A percentile compares a stretch with the other conserved stretches of the same genome.
Evolutionary conservation across 1,140 invertebrate genomes (phyloP).

Genomic region (Platorchestia sp.): DNA sequence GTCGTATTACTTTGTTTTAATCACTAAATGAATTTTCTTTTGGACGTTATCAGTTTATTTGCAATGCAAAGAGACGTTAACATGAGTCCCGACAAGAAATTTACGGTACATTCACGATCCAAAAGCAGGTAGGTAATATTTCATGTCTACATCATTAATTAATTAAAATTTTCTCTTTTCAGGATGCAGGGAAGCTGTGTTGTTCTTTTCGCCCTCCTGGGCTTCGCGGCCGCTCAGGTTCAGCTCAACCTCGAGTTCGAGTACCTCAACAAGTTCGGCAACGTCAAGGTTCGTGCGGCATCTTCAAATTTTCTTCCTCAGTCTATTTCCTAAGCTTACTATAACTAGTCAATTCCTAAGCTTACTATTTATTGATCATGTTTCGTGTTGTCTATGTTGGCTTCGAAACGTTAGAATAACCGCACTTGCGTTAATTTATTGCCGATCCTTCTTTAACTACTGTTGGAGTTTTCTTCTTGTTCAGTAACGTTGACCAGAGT

Average conservation of each 20-base stretch:
- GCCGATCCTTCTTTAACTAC: too few species aligned
- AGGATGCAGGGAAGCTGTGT: conserved; percentile 9
- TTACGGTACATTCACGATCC: neutral
- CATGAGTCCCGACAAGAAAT: neutral
- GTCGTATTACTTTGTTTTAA: neutral
- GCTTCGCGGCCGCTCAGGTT: neutral
- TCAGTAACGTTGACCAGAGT: too few species aligned
- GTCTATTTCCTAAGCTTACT: neutral
- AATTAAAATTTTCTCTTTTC: neutral
- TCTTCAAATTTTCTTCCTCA: neutral
- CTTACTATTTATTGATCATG: too few species aligned
- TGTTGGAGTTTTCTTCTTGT: too few species aligned
- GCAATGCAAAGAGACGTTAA: neutral
- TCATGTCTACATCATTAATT: neutral
- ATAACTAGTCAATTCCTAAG: too few species aligned
- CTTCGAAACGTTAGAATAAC: too few species aligned
- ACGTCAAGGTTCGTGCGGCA: conserved; percentile 6
- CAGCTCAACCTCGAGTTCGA: conserved; percentile 21
- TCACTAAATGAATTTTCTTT: neutral
- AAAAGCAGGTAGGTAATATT: neutral
- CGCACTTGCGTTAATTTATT: too few species aligned
- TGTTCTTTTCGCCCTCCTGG: neutral
- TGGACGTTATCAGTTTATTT: neutral
- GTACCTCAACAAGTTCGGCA: conserved; percentile 51
- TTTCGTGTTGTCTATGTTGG: too few species aligned